A percentile compares a stretch with the other conserved stretches of the same genome.
These are phyloP conservation scores for Dreissena polymorpha DNA, from an alignment of 1,140 invertebrate genomes.

Conservation along the genomic window DNA sequence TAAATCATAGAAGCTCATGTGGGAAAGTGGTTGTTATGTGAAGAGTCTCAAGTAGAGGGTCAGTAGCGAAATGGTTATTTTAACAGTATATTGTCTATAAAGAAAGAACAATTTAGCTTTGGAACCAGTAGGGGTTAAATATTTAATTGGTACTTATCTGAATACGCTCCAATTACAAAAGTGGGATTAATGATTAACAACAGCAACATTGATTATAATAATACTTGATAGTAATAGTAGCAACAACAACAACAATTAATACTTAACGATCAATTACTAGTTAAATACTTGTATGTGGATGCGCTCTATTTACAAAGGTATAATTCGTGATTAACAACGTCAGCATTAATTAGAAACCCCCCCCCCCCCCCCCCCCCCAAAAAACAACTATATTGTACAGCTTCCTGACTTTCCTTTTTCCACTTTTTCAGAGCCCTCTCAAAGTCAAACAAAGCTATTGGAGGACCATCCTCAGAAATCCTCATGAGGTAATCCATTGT, in stretches of 20 bases:
- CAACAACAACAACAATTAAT: neutral
- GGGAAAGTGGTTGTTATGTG: too few species aligned
- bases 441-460: constrained; percentile 19
- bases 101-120: too few species aligned
- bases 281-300: too few species aligned
- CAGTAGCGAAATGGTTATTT: too few species aligned
- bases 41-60: too few species aligned
- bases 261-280: neutral
- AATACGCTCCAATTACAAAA: too few species aligned
- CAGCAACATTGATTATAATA: neutral
- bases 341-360: neutral
- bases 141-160: neutral
- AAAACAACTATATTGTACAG: constrained; percentile 10
- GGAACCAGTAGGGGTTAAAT: neutral
- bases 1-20: too few species aligned
- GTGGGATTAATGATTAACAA: neutral
- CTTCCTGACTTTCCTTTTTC: constrained; percentile 23
- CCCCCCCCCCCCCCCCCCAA: too few species aligned
- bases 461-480: constrained; percentile 12
- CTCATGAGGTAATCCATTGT: constrained; percentile 19
- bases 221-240: neutral
- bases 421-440: constrained; percentile 14
- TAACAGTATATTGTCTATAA: too few species aligned
- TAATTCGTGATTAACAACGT: too few species aligned
- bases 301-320: too few species aligned